Evolutionary conservation across 2,797 vertebrate species (phyloP).

Genomic region (Coendou prehensilis): DNA sequence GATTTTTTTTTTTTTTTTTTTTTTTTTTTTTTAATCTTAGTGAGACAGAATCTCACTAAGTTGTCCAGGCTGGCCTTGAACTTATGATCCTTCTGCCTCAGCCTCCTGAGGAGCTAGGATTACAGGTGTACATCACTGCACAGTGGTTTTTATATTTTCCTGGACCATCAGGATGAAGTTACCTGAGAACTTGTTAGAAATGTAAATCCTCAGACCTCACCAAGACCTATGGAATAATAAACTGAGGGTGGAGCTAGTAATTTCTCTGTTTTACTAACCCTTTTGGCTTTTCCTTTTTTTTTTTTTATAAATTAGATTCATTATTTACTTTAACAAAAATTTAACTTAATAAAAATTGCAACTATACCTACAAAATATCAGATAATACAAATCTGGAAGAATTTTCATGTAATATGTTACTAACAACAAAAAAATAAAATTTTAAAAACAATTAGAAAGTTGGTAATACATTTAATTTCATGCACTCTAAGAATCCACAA

Average conservation of each 20-base stretch:
- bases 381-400: background rate
- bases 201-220: background rate
- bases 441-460: background rate
- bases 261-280: background rate
- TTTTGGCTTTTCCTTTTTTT: background rate
- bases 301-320: background rate
- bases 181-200: background rate
- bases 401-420: background rate
- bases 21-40: background rate
- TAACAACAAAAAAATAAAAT: background rate
- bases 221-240: background rate
- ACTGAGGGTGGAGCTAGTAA: background rate
- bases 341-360: background rate
- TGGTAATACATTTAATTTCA: background rate
- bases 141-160: slow-evolving; percentile 20
- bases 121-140: background rate
- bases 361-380: background rate
- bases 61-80: background rate
- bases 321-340: slow-evolving; percentile 21
- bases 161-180: background rate
- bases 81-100: background rate
- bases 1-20: background rate
- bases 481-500: slow-evolving; percentile 22
- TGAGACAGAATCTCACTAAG: background rate
- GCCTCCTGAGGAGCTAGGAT: background rate